These are phyloP conservation scores for Cephus pulcher DNA, from an alignment of 2,888 invertebrate genomes.

Conservation along the genomic window DNA sequence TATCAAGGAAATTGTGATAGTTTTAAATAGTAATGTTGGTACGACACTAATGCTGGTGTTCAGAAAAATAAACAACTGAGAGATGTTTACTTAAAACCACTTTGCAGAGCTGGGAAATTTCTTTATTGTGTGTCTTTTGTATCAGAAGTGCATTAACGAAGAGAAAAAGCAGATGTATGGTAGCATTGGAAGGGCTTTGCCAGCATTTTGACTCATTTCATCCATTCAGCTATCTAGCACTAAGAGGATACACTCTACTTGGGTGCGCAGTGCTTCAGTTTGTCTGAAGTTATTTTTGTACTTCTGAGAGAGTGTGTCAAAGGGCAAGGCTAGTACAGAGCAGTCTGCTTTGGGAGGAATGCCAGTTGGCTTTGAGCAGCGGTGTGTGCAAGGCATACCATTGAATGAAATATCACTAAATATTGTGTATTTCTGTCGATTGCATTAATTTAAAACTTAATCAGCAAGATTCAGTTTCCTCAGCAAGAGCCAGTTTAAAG, in stretches of 20 bases:
- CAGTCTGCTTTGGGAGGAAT: slow-evolving; percentile 41
- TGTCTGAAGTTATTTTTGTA: slow-evolving; percentile 43
- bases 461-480: no score
- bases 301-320: slow-evolving; percentile 52
- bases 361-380: slow-evolving; percentile 55
- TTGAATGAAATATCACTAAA: neutral
- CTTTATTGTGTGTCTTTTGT: neutral
- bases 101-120: neutral
- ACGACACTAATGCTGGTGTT: neutral
- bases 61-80: neutral
- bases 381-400: slow-evolving; percentile 23
- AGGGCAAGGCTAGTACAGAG: slow-evolving; percentile 62
- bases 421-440: neutral
- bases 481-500: no score
- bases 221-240: neutral
- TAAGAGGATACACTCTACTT: neutral
- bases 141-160: neutral
- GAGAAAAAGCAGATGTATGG: neutral
- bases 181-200: neutral
- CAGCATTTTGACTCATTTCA: neutral
- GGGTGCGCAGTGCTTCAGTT: neutral
- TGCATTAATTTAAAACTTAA: neutral
- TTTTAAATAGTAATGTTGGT: neutral
- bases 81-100: neutral
- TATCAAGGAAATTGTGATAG: neutral